Conservation (phyloP, 2,113 vertebrate species). For the Mustela nigripes region DNA sequence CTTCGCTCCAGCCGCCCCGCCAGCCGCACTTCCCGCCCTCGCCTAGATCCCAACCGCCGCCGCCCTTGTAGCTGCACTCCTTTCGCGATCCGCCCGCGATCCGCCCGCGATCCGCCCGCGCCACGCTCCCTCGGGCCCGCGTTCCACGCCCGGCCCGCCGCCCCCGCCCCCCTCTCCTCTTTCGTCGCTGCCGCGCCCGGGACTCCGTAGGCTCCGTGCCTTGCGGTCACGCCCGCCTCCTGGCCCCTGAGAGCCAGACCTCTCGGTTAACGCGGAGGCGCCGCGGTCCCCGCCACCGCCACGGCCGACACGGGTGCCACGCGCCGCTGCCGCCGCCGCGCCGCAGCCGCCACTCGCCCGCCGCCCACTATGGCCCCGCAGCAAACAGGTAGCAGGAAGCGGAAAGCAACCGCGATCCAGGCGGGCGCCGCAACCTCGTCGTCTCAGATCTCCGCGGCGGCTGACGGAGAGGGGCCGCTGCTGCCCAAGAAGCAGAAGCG, state of each 20-base stretch:
- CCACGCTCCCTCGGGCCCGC: background rate
- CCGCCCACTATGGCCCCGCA: slow-evolving; percentile 34
- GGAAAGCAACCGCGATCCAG: background rate
- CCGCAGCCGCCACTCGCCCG: background rate
- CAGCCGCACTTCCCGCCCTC: background rate
- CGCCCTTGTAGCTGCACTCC: background rate
- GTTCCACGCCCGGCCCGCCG: background rate
- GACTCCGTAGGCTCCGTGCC: background rate
- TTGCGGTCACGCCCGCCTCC: background rate
- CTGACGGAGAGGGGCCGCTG: background rate
- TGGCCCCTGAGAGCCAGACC: background rate
- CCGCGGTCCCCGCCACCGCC: background rate
- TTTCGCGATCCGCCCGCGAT: too few species aligned
- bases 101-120: background rate
- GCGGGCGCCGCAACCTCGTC: background rate
- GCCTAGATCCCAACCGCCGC: background rate
- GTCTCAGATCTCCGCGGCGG: background rate
- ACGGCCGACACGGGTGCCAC: background rate
- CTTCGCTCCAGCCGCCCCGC: background rate
- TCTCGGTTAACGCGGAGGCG: background rate
- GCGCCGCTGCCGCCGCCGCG: background rate
- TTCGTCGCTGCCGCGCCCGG: background rate
- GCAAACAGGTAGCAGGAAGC: slow-evolving; percentile 79
- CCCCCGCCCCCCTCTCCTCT: background rate
- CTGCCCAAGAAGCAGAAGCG: slow-evolving; percentile 29